These are phyloP conservation scores for Crotalus adamanteus DNA, from an alignment of 2,797 vertebrate genomes.

Conservation along the genomic window DNA sequence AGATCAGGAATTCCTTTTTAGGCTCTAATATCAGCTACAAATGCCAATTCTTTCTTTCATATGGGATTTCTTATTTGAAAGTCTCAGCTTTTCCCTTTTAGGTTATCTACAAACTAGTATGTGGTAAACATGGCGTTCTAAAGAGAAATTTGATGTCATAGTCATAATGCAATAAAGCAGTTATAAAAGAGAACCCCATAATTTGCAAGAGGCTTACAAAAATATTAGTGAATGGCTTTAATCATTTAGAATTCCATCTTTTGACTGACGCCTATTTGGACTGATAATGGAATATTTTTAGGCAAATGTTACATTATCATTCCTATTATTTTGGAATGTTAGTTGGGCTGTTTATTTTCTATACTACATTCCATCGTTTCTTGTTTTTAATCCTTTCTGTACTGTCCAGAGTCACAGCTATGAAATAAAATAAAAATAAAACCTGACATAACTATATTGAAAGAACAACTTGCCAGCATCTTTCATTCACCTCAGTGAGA, in stretches of 20 bases:
- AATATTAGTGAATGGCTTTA: not conserved
- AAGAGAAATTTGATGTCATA: conserved; percentile 3
- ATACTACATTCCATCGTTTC: not conserved
- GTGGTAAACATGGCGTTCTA: not conserved
- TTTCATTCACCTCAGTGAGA: not conserved
- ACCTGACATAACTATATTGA: not conserved
- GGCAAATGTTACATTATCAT: not conserved
- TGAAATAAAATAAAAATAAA: not conserved
- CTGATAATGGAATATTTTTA: not conserved
- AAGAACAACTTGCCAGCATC: not conserved
- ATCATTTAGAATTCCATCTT: not conserved
- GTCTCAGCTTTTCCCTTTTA: not conserved
- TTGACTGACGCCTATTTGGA: not conserved
- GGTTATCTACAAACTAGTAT: not conserved
- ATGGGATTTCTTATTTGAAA: not conserved
- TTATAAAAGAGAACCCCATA: not conserved
- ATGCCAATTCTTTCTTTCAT: not conserved
- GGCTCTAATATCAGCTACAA: not conserved
- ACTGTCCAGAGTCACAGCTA: not conserved
- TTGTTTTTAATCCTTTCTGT: not conserved
- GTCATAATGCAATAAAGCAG: not conserved
- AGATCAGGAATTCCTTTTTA: not conserved
- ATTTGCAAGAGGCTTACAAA: not conserved
- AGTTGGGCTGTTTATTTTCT: not conserved
- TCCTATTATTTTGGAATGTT: not conserved